phyloP scores from a whole-genome alignment of 2,797 vertebrate species.

The Helarctos malayanus region DNA sequence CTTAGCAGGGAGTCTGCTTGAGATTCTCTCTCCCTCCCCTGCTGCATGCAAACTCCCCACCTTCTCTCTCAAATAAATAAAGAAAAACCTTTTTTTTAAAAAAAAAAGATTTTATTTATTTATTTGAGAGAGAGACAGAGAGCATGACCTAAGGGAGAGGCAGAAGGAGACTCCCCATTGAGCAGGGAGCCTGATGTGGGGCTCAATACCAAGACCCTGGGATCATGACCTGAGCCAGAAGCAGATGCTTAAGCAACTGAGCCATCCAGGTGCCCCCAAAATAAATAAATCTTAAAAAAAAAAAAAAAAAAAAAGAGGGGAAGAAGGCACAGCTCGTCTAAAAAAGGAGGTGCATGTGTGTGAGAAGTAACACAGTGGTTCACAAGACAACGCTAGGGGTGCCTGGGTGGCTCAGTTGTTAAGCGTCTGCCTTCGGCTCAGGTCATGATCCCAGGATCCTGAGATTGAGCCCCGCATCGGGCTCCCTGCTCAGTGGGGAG shows the following conservation, averaged over 20 bases:
- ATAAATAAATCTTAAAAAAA: background rate
- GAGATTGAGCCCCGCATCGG: too few species aligned
- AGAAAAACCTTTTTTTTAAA: background rate
- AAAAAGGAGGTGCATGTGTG: background rate
- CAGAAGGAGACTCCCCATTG: background rate
- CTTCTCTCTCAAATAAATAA: background rate
- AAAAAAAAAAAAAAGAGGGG: background rate
- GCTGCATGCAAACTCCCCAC: background rate
- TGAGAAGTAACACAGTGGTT: background rate
- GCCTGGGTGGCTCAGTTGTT: too few species aligned
- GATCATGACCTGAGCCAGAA: background rate
- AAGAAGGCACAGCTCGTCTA: background rate
- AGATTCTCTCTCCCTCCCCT: background rate
- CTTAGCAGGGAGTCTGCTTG: background rate
- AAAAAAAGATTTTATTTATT: background rate
- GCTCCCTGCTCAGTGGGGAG: too few species aligned
- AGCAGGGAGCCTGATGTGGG: background rate
- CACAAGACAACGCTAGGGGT: background rate
- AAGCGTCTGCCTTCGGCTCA: too few species aligned
- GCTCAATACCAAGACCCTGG: background rate
- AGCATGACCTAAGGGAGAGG: background rate
- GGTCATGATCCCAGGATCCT: too few species aligned
- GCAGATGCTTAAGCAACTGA: background rate
- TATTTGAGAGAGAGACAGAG: background rate
- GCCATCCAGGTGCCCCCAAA: background rate